Conservation (phyloP, 2,888 invertebrate genomes). For the Pristionchus maxplancki region DNA sequence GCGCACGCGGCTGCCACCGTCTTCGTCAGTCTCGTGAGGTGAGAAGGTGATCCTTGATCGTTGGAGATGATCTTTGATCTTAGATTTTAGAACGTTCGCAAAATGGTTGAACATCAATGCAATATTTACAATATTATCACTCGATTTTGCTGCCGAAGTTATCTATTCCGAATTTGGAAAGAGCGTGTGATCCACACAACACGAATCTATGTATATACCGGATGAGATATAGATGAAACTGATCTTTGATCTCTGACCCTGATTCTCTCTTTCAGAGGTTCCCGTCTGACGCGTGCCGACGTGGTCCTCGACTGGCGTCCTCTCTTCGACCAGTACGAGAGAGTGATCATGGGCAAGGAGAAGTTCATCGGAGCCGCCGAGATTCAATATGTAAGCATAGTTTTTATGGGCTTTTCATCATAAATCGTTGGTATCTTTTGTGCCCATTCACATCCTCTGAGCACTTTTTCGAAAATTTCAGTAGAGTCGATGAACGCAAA, state of each 20-base stretch:
- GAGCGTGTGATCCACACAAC: too few relatives aligned
- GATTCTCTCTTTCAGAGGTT: slow-evolving; percentile 46
- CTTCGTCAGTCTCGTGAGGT: slow-evolving; percentile 50
- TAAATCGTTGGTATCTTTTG: background rate
- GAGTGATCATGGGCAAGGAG: background rate
- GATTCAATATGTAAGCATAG: background rate
- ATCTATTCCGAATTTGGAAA: too few relatives aligned
- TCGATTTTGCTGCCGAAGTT: too few relatives aligned
- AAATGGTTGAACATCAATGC: too few relatives aligned
- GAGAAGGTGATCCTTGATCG: background rate
- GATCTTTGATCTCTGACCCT: background rate
- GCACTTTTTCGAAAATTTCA: too few relatives aligned
- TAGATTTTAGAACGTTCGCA: background rate
- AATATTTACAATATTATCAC: too few relatives aligned
- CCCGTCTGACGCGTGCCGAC: slow-evolving; percentile 53
- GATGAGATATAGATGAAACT: too few relatives aligned
- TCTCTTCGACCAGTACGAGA: slow-evolving; percentile 53
- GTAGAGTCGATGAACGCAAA: too few relatives aligned
- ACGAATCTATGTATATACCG: too few relatives aligned
- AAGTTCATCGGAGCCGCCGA: background rate
- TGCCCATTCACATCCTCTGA: too few relatives aligned
- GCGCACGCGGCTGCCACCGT: slow-evolving; percentile 48
- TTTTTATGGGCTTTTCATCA: background rate
- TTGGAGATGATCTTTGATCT: background rate
- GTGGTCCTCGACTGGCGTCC: slow-evolving; percentile 60